Percentiles rank a stretch among this genome's conserved stretches.
phyloP scores from a whole-genome alignment of 2,888 invertebrate species.

The Spisula subtruncata region DNA sequence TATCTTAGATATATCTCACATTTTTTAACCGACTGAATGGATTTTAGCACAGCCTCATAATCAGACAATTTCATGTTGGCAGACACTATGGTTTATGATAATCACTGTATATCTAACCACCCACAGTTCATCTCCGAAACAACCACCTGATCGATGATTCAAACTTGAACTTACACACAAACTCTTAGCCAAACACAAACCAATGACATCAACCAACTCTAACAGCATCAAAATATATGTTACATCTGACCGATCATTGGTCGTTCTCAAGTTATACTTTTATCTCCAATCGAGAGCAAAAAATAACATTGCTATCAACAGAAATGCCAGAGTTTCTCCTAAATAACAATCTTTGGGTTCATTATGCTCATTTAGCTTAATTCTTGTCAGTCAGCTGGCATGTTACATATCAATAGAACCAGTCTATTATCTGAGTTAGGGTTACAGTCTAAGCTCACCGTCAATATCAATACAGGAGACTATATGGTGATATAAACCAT shows the following conservation, averaged over 20 bases:
- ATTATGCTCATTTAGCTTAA: conserved; percentile 50
- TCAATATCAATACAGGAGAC: neutral
- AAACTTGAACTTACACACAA: neutral
- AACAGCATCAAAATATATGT: neutral
- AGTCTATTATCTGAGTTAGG: conserved; percentile 16
- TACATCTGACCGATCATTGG: conserved; percentile 12
- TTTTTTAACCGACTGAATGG: no score
- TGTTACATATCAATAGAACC: conserved; percentile 25
- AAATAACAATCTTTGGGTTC: conserved; percentile 42
- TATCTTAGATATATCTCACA: no score
- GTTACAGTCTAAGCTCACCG: neutral
- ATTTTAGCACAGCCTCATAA: no score
- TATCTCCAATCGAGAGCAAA: conserved; percentile 17
- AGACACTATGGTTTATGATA: no score
- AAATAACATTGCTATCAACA: conserved; percentile 29
- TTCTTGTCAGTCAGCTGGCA: conserved; percentile 31
- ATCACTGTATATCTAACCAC: neutral
- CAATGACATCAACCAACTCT: conserved; percentile 7
- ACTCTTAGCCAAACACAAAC: neutral
- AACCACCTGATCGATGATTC: neutral
- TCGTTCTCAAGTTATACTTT: neutral
- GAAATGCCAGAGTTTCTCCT: conserved; percentile 31
- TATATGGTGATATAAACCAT: neutral
- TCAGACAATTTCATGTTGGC: no score
- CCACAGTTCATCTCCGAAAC: neutral